Percentiles rank a stretch among this genome's conserved stretches.
Conservation (phyloP, 2,888 invertebrate genomes). For the Noctua janthe region DNA sequence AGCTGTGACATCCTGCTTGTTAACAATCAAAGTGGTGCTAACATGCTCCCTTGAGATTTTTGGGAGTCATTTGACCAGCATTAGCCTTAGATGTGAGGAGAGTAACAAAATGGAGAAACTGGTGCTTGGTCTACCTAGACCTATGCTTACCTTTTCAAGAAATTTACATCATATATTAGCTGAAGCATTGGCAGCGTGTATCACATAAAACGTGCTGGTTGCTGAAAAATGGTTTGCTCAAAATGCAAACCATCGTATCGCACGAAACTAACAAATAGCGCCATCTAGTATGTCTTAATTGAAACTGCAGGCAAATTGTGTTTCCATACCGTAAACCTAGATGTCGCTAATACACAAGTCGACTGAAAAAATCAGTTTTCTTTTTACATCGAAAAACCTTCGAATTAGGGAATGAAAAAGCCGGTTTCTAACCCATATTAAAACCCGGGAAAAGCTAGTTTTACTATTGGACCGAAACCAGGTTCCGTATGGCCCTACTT, state of each 20-base stretch:
- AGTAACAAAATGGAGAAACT: not conserved
- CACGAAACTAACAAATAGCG: constrained; percentile 5
- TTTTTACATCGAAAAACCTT: not conserved
- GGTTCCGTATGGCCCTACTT: too few relatives aligned
- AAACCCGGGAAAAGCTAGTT: too few relatives aligned
- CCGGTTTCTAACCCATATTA: too few relatives aligned
- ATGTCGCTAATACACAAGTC: constrained; percentile 11
- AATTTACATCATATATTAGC: not conserved
- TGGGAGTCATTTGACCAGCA: not conserved
- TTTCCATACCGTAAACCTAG: not conserved
- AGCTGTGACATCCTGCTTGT: not conserved
- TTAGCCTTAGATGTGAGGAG: too few relatives aligned
- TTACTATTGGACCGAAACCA: too few relatives aligned
- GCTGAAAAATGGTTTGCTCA: not conserved
- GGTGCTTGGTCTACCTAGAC: not conserved
- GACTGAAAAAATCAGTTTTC: not conserved
- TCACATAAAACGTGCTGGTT: not conserved
- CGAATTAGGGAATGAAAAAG: too few relatives aligned
- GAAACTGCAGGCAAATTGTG: not conserved
- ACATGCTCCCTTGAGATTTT: not conserved
- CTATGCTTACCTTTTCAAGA: too few relatives aligned
- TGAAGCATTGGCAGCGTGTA: not conserved
- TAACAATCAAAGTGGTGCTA: not conserved
- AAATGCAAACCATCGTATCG: constrained; percentile 1
- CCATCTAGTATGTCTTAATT: not conserved